phyloP scores from a whole-genome alignment of 2,113 vertebrate species.

The Zosterops lateralis region DNA sequence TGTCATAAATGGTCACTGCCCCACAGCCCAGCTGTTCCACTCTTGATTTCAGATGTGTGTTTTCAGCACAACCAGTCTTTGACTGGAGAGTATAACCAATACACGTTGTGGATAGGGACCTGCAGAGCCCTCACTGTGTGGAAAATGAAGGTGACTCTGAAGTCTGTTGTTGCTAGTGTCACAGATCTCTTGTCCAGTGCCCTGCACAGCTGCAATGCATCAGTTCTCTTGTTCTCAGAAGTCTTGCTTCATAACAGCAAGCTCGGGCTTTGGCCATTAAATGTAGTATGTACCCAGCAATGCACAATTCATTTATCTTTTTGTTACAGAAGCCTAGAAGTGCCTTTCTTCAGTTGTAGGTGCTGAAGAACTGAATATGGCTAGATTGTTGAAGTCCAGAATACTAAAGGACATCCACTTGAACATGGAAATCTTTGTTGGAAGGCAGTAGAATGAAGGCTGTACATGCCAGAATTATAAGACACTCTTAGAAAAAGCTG shows the following conservation, averaged over 20 bases:
- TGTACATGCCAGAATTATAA: neutral
- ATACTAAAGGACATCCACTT: neutral
- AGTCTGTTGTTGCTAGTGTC: neutral
- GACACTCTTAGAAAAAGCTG: neutral
- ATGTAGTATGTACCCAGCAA: neutral
- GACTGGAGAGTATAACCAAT: neutral
- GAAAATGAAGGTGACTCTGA: neutral
- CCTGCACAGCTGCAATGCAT: neutral
- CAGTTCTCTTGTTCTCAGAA: neutral
- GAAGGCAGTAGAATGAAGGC: neutral
- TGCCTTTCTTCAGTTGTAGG: neutral
- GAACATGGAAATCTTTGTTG: neutral
- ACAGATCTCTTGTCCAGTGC: neutral
- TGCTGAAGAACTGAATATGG: neutral
- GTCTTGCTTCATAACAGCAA: neutral
- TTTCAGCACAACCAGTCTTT: neutral
- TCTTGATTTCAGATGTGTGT: neutral
- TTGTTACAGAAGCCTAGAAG: neutral
- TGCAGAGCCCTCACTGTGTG: neutral
- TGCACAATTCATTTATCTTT: neutral
- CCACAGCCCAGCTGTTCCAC: neutral
- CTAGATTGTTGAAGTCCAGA: neutral
- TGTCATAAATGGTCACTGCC: neutral
- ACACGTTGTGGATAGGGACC: rapidly evolving
- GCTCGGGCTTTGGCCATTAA: neutral